Conservation (phyloP, 2,797 vertebrate genomes). For the Podargus strigoides region DNA sequence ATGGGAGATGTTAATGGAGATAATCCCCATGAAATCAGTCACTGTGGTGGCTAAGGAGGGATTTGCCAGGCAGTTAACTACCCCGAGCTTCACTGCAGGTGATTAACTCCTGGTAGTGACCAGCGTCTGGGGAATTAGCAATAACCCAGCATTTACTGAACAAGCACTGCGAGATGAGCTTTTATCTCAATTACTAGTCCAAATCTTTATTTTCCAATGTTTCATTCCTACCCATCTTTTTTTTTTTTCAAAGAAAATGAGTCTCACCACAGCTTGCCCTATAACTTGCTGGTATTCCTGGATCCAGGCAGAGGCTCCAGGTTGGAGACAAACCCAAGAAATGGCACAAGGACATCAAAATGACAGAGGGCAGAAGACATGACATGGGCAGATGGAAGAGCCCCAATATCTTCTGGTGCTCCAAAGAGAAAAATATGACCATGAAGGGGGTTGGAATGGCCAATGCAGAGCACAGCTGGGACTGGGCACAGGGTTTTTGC, state of each 20-base stretch:
- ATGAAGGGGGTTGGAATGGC: neutral
- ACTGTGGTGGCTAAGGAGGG: conserved; percentile 39
- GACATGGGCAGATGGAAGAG: neutral
- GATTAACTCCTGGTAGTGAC: conserved; percentile 61
- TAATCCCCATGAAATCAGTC: conserved; percentile 59
- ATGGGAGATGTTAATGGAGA: conserved; percentile 36
- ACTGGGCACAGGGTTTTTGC: neutral
- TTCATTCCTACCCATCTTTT: neutral
- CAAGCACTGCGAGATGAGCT: neutral
- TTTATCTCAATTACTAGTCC: conserved; percentile 40
- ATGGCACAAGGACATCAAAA: neutral
- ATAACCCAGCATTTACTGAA: conserved; percentile 18
- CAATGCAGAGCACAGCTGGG: accelerated
- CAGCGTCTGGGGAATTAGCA: conserved; percentile 38
- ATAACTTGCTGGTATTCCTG: neutral
- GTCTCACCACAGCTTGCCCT: neutral
- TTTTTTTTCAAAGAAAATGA: neutral
- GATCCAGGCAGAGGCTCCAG: neutral
- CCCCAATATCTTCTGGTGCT: neutral
- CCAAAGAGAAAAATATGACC: neutral
- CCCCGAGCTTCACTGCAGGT: conserved; percentile 25
- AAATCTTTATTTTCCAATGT: conserved; percentile 26
- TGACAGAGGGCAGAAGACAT: neutral
- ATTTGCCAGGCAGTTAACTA: conserved; percentile 62
- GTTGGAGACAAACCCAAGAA: neutral